phyloP scores from a whole-genome alignment of 2,797 vertebrate genomes.

The Pseudochirops corinnae region DNA sequence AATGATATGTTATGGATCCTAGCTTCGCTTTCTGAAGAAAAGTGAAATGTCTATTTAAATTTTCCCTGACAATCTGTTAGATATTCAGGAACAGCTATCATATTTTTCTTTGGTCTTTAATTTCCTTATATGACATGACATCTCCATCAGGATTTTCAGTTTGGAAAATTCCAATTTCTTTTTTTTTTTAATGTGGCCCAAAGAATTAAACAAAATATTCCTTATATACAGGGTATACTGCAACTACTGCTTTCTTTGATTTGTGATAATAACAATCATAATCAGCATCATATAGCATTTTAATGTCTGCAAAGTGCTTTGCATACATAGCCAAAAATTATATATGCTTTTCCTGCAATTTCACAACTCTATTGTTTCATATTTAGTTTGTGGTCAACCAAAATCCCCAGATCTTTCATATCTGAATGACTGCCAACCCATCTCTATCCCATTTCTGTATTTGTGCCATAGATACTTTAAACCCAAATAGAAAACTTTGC shows the following conservation, averaged over 20 bases:
- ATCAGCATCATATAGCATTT: background rate
- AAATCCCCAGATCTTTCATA: background rate
- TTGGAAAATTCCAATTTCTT: background rate
- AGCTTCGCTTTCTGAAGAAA: background rate
- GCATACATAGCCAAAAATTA: background rate
- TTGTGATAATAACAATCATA: background rate
- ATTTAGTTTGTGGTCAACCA: background rate
- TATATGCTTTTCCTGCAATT: background rate
- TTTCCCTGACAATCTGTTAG: background rate
- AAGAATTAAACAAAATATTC: background rate
- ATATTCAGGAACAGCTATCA: background rate
- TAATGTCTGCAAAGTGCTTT: background rate
- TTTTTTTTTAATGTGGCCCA: background rate
- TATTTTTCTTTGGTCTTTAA: background rate
- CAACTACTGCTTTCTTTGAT: background rate
- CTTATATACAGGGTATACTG: background rate
- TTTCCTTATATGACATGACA: background rate
- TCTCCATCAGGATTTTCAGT: background rate
- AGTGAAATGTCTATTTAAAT: background rate
- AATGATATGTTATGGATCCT: background rate
- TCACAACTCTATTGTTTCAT: background rate
- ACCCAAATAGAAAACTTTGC: background rate
- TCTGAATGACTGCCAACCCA: background rate
- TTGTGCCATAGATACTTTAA: background rate
- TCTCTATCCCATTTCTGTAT: background rate